phyloP scores from a whole-genome alignment of 2,797 vertebrate genomes.

The Thamnophis elegans region DNA sequence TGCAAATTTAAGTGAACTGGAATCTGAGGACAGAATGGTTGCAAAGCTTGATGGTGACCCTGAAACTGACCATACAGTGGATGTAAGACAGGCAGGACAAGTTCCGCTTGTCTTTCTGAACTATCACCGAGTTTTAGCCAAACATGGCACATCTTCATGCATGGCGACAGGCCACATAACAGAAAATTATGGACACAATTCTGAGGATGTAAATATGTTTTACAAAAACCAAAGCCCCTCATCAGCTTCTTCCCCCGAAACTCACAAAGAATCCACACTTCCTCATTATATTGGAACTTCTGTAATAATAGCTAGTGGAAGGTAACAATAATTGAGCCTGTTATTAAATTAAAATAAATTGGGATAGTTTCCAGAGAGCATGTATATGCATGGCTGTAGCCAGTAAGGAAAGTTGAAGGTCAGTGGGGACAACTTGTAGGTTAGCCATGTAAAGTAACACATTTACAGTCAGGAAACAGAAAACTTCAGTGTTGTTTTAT shows the following conservation, averaged over 20 bases:
- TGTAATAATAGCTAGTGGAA: conserved; percentile 88
- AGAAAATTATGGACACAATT: conserved; percentile 66
- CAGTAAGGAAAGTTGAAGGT: conserved; percentile 53
- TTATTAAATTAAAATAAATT: conserved; percentile 25
- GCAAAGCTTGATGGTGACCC: conserved; percentile 53
- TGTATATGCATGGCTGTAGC: conserved; percentile 51
- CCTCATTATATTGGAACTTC: conserved; percentile 89
- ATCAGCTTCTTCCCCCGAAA: conserved; percentile 74
- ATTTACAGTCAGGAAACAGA: conserved; percentile 38
- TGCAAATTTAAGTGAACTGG: conserved; percentile 49
- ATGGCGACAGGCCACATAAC: conserved; percentile 66
- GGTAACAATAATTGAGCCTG: conserved; percentile 72
- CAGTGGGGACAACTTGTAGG: conserved; percentile 43
- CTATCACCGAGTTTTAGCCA: conserved; percentile 83
- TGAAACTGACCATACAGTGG: conserved; percentile 66
- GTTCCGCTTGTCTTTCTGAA: conserved; percentile 84
- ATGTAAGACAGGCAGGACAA: conserved; percentile 70
- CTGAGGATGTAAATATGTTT: conserved; percentile 72
- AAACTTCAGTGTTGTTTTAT: conserved; percentile 43
- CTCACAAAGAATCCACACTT: conserved; percentile 71
- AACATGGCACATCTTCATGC: conserved; percentile 75
- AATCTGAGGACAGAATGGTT: conserved; percentile 51
- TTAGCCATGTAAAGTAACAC: conserved; percentile 39
- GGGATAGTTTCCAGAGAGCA: conserved; percentile 45
- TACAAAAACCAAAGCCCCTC: conserved; percentile 77